Conservation (phyloP, 2,797 vertebrate species). For the Gouania willdenowi region DNA sequence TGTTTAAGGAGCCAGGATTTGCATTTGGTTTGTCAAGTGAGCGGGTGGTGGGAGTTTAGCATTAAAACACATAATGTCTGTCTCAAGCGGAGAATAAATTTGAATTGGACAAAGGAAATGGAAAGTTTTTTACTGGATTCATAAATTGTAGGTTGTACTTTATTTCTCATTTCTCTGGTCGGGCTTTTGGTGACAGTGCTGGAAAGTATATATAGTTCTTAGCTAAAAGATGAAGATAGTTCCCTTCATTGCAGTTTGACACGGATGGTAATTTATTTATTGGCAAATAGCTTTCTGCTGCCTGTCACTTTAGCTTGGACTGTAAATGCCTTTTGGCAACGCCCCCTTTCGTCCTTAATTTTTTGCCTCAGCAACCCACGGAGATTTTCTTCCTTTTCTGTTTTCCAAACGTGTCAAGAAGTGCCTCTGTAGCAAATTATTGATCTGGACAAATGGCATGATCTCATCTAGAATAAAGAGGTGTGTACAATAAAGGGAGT, state of each 20-base stretch:
- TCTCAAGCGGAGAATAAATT: no score
- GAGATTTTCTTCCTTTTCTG: constrained; percentile 29
- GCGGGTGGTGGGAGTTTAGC: constrained; percentile 35
- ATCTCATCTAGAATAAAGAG: constrained; percentile 72
- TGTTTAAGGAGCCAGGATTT: not conserved
- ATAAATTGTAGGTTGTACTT: no score
- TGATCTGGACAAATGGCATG: constrained; percentile 67
- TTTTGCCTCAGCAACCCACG: constrained; percentile 36
- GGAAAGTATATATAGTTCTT: not conserved
- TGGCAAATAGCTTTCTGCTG: constrained; percentile 1
- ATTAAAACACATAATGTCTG: constrained; percentile 45
- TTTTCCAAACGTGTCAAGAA: constrained; percentile 68
- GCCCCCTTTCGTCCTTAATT: constrained; percentile 26
- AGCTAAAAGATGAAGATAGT: no score
- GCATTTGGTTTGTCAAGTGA: constrained; percentile 41
- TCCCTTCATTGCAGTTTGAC: no score
- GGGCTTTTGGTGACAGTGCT: constrained; percentile 56
- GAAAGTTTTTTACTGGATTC: no score
- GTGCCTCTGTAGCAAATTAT: constrained; percentile 77
- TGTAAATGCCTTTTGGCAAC: constrained; percentile 33
- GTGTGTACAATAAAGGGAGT: constrained; percentile 79
- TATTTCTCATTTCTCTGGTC: constrained; percentile 15
- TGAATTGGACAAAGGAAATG: no score
- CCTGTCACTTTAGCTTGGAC: constrained; percentile 54
- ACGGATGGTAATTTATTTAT: no score